A percentile compares a stretch with the other conserved stretches of the same genome.
phyloP scores from a whole-genome alignment of 2,888 invertebrate genomes.

The Schrankia costaestrigalis region DNA sequence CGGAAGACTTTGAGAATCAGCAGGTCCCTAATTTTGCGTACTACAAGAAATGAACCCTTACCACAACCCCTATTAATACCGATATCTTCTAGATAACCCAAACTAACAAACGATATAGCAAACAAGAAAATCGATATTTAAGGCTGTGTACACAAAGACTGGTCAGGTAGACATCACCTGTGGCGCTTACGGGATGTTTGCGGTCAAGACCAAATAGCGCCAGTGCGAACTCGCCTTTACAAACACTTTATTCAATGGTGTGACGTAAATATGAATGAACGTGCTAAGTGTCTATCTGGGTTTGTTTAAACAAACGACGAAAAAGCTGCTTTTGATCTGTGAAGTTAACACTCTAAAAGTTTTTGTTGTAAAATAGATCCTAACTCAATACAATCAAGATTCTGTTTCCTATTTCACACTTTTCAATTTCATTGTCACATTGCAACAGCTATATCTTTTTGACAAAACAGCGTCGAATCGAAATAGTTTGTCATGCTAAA shows the following conservation, averaged over 20 bases:
- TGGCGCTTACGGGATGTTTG: slow-evolving; percentile 63
- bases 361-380: too few species aligned
- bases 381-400: too few species aligned
- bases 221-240: slow-evolving; percentile 61
- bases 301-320: slow-evolving; percentile 14
- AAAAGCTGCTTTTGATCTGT: neutral
- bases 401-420: too few species aligned
- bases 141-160: slow-evolving; percentile 54
- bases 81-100: slow-evolving; percentile 10
- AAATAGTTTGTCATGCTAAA: too few species aligned
- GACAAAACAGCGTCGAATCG: too few species aligned
- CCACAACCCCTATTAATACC: too few species aligned
- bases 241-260: slow-evolving; percentile 58
- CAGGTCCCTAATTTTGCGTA: too few species aligned
- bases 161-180: slow-evolving; percentile 67
- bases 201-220: slow-evolving; percentile 57
- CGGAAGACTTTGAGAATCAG: too few species aligned
- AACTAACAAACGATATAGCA: slow-evolving; percentile 34
- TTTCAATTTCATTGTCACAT: too few species aligned
- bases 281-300: slow-evolving; percentile 35
- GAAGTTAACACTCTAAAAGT: neutral
- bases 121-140: too few species aligned
- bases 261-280: slow-evolving; percentile 59
- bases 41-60: too few species aligned
- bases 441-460: too few species aligned